Base-by-base conservation (phyloP, 1,140 invertebrate species). In the Saccostrea glomerata region DNA sequence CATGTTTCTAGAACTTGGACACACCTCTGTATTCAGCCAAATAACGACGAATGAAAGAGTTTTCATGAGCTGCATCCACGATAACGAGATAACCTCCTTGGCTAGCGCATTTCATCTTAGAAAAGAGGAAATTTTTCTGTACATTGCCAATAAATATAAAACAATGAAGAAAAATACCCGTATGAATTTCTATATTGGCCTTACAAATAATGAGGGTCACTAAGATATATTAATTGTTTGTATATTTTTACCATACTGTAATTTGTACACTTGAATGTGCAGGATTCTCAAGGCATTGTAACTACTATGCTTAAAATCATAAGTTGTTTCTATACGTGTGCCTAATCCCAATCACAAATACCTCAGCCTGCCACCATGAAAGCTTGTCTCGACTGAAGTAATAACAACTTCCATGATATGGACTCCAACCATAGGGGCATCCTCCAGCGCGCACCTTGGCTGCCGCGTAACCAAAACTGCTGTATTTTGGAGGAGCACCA, bases 51-150 rank as follows among this genome's bases (percentile, higher is more conserved):
- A 85, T 58, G 23, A 60, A 85, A 25, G 55, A 25, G 56, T 85
- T 85, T 47, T 85, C 84, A 20, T 85, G 84, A 60, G 84, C 55
- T 60, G n/a, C n/a, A 36, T 85, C 58, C 23, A 85, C 23, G 4
- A 85, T 58, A 12, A 58, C 84, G 7, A 85, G 84, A 30, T 60
- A 60, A 2, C 84, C 84, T 85, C 84, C 84, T 12, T 56, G 47
- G n/a, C 30, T 56, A 9, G 55, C 55, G 40, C 84, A 85, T 85
- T 85, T 85, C 84, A 85, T 85, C 84, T 85, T n/a, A 36, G n/a
- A 85, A 54, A 17, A 58, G 17, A 58, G 12, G 56, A 17, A 58
- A 47, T 47, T 47, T 47, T 47, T 47, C 40, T 47, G 6, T 47
- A 47, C 40, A 2, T 47, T 6, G 40, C 6, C 40, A 47, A 3